A percentile compares a stretch with the other conserved stretches of the same genome.
phyloP scores from a whole-genome alignment of 2,113 vertebrate genomes.

The sheep (Ovis aries) region ARS-UI_Ramb_v3.0 NC_056059.1:2114001-2114500 shows the following conservation, averaged over 20 bases:
- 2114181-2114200: background rate
- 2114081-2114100: background rate
- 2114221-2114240: background rate
- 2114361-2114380: background rate
- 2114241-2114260: background rate
- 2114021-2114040: background rate
- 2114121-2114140: slow-evolving; percentile 11
- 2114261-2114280: background rate
- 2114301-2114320: background rate
- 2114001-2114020: background rate
- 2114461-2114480: background rate
- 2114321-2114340: background rate
- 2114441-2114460: background rate
- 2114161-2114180: slow-evolving; percentile 26
- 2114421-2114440: background rate
- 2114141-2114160: background rate
- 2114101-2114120: background rate
- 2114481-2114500: background rate
- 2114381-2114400: background rate
- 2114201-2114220: background rate
- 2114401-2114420: background rate
- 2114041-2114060: background rate
- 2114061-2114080: background rate
- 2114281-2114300: background rate
- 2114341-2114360: background rate